These are phyloP conservation scores for Chaetodon auriga DNA, from an alignment of 2,113 vertebrate genomes.

Conservation along the genomic window DNA sequence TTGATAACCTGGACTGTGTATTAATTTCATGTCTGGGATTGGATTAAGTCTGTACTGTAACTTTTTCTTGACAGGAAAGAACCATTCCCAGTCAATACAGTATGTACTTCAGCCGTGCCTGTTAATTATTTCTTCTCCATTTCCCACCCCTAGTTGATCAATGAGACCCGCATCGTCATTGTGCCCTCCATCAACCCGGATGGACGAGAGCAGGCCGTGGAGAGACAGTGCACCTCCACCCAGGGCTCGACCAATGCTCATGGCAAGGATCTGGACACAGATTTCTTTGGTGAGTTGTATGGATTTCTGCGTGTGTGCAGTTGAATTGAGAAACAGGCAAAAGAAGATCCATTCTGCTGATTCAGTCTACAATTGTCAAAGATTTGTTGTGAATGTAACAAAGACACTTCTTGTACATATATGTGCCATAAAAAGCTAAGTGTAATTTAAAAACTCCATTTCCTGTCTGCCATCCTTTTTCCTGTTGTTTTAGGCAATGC, in stretches of 20 bases:
- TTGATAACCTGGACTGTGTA: not conserved
- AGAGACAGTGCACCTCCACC: conserved; percentile 90
- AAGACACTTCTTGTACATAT: not conserved
- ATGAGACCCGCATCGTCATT: conserved; percentile 93
- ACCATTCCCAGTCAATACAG: not conserved
- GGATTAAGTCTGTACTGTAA: not conserved
- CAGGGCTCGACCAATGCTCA: conserved; percentile 87
- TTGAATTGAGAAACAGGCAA: not conserved
- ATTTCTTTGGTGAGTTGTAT: conserved; percentile 91
- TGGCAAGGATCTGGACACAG: conserved; percentile 92
- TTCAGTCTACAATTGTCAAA: not conserved
- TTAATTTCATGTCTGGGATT: not conserved
- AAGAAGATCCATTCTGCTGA: not conserved
- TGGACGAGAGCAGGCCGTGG: conserved; percentile 90
- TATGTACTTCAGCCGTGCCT: not conserved
- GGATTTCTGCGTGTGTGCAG: not conserved
- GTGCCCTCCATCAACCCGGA: conserved; percentile 97
- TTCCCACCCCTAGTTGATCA: conserved; percentile 86
- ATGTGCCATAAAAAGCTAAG: not conserved
- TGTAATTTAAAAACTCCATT: not conserved
- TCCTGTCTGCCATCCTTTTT: not conserved
- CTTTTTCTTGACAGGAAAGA: not conserved
- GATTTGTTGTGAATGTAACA: conserved; percentile 7
- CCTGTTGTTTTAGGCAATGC: conserved; percentile 86
- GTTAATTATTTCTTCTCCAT: not conserved